Conservation (phyloP, 2,113 vertebrate species). For the Clarias magur region DNA sequence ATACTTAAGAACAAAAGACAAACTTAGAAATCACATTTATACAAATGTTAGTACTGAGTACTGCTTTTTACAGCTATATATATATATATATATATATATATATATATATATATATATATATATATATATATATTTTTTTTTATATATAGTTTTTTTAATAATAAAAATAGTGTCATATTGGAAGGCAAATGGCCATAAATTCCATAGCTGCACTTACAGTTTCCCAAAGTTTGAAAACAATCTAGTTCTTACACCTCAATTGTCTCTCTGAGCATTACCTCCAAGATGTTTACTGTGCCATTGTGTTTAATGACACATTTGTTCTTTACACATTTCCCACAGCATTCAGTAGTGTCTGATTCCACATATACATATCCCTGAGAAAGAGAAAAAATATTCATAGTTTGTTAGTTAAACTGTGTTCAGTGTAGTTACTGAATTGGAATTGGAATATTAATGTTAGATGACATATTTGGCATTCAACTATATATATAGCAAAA, state of each 20-base stretch:
- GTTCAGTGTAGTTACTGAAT: too few species aligned
- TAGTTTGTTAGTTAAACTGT: not conserved
- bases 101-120: too few species aligned
- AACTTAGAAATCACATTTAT: not conserved
- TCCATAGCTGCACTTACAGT: not conserved
- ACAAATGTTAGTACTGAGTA: not conserved
- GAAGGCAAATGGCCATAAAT: not conserved
- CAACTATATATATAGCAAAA: too few species aligned
- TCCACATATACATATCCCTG: constrained; percentile 70
- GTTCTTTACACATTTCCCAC: constrained; percentile 83
- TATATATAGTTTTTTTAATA: too few species aligned
- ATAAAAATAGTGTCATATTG: too few species aligned
- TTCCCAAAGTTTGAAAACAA: not conserved
- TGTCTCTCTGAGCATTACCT: constrained; percentile 64
- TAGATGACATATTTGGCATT: not conserved
- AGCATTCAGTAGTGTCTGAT: constrained; percentile 71
- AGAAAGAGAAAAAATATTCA: not conserved
- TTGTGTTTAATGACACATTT: constrained; percentile 72
- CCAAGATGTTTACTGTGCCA: constrained; percentile 58
- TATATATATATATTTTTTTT: too few species aligned
- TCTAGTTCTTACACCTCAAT: not conserved
- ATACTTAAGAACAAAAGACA: not conserved
- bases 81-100: too few species aligned
- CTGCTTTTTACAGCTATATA: too few species aligned
- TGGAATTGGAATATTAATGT: too few species aligned